Conservation (phyloP, 2,888 invertebrate species). For the Fragum sueziense region DNA sequence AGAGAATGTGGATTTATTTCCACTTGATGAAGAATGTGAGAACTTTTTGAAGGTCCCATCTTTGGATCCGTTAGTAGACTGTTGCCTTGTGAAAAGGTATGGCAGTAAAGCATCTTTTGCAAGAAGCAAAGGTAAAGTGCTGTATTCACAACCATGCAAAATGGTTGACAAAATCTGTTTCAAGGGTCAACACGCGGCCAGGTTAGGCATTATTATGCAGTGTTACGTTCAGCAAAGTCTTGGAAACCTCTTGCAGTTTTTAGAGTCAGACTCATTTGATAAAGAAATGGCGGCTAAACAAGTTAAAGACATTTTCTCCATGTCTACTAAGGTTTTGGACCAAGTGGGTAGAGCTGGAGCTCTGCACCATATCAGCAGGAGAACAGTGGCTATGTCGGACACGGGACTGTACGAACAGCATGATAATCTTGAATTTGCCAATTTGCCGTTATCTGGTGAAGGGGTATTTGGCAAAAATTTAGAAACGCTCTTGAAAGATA, state of each 20-base stretch:
- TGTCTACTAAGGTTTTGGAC: slow-evolving; percentile 11
- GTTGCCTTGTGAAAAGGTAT: slow-evolving; percentile 29
- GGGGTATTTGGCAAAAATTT: slow-evolving; percentile 10
- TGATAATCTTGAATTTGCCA: slow-evolving; percentile 1
- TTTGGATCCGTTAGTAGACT: slow-evolving; percentile 34
- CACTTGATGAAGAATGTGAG: slow-evolving; percentile 26
- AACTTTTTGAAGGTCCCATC: slow-evolving; percentile 40
- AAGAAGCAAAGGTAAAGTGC: slow-evolving; percentile 29
- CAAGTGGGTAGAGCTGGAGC: slow-evolving; percentile 17
- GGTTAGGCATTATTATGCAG: not conserved
- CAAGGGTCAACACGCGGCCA: slow-evolving; percentile 20
- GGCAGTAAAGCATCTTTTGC: slow-evolving; percentile 41
- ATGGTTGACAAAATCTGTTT: slow-evolving; percentile 41
- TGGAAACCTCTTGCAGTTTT: slow-evolving; percentile 7
- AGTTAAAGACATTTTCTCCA: slow-evolving; percentile 26
- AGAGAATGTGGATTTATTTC: slow-evolving; percentile 29
- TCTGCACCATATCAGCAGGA: slow-evolving; percentile 15
- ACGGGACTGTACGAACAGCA: slow-evolving; percentile 5
- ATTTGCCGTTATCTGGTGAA: slow-evolving; percentile 24
- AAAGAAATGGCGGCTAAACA: slow-evolving; percentile 2
- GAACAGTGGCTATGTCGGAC: slow-evolving; percentile 9
- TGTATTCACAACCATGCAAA: slow-evolving; percentile 39
- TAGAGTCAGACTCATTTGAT: slow-evolving; percentile 2
- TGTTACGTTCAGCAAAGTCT: slow-evolving; percentile 1
- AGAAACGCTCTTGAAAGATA: not conserved